These are phyloP conservation scores for Corynorhinus townsendii DNA, from an alignment of 2,113 vertebrate genomes.

Conservation along the genomic window DNA sequence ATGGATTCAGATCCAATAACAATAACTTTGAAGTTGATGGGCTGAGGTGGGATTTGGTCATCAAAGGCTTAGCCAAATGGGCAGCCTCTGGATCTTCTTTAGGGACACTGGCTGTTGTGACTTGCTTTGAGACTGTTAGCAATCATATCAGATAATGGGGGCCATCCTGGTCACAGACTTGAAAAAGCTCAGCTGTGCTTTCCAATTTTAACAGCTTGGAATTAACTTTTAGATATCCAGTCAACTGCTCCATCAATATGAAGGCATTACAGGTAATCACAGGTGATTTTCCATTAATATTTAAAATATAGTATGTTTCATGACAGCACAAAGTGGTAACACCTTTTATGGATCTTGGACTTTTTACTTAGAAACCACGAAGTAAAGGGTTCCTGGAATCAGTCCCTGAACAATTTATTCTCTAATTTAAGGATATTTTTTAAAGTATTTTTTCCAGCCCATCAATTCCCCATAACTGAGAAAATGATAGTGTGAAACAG, in stretches of 20 bases:
- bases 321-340: not conserved
- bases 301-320: not conserved
- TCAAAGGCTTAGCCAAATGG: constrained; percentile 44
- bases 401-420: not conserved
- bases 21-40: constrained; percentile 67
- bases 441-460: not conserved
- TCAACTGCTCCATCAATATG: not conserved
- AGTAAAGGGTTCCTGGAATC: not conserved
- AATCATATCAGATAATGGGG: not conserved
- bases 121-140: not conserved
- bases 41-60: constrained; percentile 35
- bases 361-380: not conserved
- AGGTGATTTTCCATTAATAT: not conserved
- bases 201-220: not conserved
- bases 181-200: not conserved
- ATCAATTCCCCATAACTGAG: not conserved
- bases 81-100: constrained; percentile 22
- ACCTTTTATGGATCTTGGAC: not conserved
- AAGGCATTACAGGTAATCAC: not conserved
- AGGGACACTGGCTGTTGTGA: not conserved
- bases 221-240: constrained; percentile 36
- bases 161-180: not conserved
- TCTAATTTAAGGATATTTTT: not conserved
- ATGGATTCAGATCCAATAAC: constrained; percentile 16
- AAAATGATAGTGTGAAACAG: not conserved